These are phyloP conservation scores for Ageneiosus marmoratus DNA, from an alignment of 2,113 vertebrate species.

Conservation along the genomic window DNA sequence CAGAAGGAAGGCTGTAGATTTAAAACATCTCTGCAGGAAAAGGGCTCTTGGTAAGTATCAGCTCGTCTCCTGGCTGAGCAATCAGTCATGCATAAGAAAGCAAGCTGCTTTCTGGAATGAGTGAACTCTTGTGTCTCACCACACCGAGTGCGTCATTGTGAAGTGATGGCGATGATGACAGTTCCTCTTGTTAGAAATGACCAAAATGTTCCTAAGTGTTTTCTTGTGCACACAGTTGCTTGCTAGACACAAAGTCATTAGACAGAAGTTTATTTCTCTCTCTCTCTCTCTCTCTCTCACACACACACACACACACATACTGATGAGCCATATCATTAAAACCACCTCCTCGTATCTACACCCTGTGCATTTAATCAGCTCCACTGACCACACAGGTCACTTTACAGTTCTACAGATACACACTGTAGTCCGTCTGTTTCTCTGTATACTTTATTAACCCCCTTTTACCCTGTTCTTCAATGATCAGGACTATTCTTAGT, in stretches of 20 bases:
- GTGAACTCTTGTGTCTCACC: neutral
- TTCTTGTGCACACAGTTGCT: neutral
- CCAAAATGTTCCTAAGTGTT: neutral
- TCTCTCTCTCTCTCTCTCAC: neutral
- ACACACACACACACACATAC: no score
- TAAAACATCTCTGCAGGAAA: neutral
- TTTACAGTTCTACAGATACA: no score
- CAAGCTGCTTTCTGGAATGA: constrained; percentile 16
- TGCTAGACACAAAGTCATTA: neutral
- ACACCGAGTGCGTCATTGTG: constrained; percentile 9
- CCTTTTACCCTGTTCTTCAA: no score
- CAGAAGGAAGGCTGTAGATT: neutral
- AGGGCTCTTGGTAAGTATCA: constrained; percentile 5
- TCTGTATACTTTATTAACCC: no score
- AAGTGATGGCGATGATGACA: neutral
- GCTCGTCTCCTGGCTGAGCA: constrained; percentile 10
- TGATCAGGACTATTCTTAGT: no score
- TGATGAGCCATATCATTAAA: no score
- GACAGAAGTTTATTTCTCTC: neutral
- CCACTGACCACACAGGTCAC: no score
- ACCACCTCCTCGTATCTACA: no score
- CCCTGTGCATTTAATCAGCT: no score
- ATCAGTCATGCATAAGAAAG: constrained; percentile 30
- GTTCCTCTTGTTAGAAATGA: neutral
- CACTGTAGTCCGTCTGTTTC: no score